phyloP scores from a whole-genome alignment of 2,888 invertebrate genomes.

The Panopea generosa region DNA sequence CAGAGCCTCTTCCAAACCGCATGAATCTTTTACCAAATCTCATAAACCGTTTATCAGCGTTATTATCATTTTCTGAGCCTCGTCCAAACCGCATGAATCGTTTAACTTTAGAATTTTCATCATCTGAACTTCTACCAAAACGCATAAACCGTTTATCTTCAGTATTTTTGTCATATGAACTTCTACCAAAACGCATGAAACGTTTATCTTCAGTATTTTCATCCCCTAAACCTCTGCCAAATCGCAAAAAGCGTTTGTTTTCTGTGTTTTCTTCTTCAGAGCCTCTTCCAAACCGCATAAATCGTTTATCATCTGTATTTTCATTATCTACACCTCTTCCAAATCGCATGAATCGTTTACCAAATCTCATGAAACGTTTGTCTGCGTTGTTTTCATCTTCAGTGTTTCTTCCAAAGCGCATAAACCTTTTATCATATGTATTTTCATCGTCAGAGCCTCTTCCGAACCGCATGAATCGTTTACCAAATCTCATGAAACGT shows the following conservation, averaged over 20 bases:
- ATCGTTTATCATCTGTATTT: slow-evolving; percentile 11
- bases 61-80: slow-evolving; percentile 36
- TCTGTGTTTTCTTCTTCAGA: slow-evolving; percentile 16
- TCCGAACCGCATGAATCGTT: slow-evolving; percentile 79
- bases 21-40: slow-evolving; percentile 70
- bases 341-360: slow-evolving; percentile 70
- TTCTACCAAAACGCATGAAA: slow-evolving; percentile 71
- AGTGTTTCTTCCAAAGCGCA: slow-evolving; percentile 68
- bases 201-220: slow-evolving; percentile 50
- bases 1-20: slow-evolving; percentile 71
- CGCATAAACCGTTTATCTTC: slow-evolving; percentile 76
- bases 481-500: slow-evolving; percentile 78
- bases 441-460: slow-evolving; percentile 58
- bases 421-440: slow-evolving; percentile 66
- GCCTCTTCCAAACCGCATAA: slow-evolving; percentile 28
- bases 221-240: slow-evolving; percentile 50
- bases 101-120: slow-evolving; percentile 51
- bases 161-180: slow-evolving; percentile 59
- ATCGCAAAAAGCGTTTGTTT: slow-evolving; percentile 75
- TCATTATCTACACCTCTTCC: slow-evolving; percentile 57
- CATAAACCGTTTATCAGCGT: slow-evolving; percentile 69
- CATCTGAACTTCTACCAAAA: slow-evolving; percentile 73
- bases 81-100: slow-evolving; percentile 78
- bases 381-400: slow-evolving; percentile 47
- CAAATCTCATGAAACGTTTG: slow-evolving; percentile 70